These are phyloP conservation scores for Stichopus horrens DNA, from an alignment of 53 echinoderm and acorn worm species.

Conservation along the genomic window DNA sequence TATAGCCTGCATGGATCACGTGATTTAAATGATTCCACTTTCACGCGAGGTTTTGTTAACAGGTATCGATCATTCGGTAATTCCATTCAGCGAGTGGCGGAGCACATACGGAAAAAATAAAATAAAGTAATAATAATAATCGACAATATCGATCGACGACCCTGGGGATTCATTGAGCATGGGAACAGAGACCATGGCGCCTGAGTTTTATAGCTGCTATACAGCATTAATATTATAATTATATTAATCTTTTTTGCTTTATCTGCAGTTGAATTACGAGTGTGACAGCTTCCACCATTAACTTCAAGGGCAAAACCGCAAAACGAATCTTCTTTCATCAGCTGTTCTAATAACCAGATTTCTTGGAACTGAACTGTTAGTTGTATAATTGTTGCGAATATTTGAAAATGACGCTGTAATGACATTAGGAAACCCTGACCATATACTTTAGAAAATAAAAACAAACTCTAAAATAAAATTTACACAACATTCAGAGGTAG, in stretches of 20 bases:
- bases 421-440: no score
- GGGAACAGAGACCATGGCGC: not conserved
- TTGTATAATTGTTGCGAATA: no score
- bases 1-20: not conserved
- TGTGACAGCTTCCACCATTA: not conserved
- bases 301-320: not conserved
- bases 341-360: not conserved
- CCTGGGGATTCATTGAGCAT: not conserved
- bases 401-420: no score
- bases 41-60: constrained; percentile 27
- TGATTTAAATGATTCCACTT: not conserved
- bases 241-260: no score
- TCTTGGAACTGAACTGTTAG: no score
- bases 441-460: no score
- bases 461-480: no score
- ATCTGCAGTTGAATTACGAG: no score
- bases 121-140: not conserved
- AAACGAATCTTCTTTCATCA: not conserved
- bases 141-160: not conserved
- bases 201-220: not conserved
- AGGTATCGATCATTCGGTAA: constrained; percentile 14
- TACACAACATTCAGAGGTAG: no score
- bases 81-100: constrained; percentile 3
- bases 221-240: not conserved
- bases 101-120: not conserved